phyloP scores from a whole-genome alignment of 1,140 invertebrate genomes.

The Palaemon carinicauda region DNA sequence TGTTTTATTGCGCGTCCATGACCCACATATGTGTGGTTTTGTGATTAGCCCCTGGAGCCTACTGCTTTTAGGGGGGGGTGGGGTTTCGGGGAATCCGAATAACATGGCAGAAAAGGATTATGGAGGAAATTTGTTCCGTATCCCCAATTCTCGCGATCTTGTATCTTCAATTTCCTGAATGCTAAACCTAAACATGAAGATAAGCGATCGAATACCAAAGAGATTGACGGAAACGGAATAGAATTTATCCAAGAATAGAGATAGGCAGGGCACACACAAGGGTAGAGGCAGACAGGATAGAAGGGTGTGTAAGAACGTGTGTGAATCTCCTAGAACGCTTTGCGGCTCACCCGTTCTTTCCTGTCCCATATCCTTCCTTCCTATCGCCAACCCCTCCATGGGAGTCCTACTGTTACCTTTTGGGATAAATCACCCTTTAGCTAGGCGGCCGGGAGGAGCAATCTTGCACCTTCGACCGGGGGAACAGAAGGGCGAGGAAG shows the following conservation, averaged over 20 bases:
- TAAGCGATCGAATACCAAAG: constrained; percentile 34
- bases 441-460: neutral
- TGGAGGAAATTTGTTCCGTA: too few relatives aligned
- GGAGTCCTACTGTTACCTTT: constrained; percentile 20
- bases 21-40: too few relatives aligned
- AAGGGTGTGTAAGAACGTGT: neutral
- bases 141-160: neutral
- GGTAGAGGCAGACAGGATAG: neutral
- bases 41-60: too few relatives aligned
- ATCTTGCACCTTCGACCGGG: neutral
- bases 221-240: too few relatives aligned
- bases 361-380: constrained; percentile 52
- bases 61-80: too few relatives aligned
- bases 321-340: too few relatives aligned
- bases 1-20: too few relatives aligned
- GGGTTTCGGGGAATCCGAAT: too few relatives aligned
- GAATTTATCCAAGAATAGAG: too few relatives aligned
- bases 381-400: constrained; percentile 27
- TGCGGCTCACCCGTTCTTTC: constrained; percentile 20
- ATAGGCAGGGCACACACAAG: neutral
- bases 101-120: too few relatives aligned
- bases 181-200: constrained; percentile 22
- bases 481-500: neutral
- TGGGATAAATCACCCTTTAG: constrained; percentile 17
- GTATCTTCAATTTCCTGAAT: constrained; percentile 18